Conservation (phyloP, 2,113 vertebrate genomes). For the Ifrita kowaldi region DNA sequence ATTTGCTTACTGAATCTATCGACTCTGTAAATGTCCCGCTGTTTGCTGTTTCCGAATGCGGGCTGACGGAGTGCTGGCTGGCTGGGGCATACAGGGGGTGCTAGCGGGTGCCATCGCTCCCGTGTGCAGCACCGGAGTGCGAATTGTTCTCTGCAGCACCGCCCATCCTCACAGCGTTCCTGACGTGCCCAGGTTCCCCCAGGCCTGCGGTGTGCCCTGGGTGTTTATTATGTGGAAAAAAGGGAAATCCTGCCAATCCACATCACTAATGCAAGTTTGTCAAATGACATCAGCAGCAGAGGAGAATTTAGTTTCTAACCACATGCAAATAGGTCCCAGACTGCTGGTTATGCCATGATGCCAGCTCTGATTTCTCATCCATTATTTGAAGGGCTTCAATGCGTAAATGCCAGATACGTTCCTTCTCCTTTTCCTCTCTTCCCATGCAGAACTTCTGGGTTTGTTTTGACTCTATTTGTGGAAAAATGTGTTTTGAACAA, state of each 20-base stretch:
- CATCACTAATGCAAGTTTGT: conserved; percentile 56
- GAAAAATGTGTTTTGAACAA: conserved; percentile 63
- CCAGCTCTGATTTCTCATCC: conserved; percentile 59
- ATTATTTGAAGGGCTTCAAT: conserved; percentile 49
- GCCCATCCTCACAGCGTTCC: background rate
- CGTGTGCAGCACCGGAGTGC: fast-evolving
- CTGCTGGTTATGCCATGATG: conserved; percentile 59
- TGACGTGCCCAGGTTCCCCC: background rate
- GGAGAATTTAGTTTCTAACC: conserved; percentile 58
- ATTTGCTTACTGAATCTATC: background rate
- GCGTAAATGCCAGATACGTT: background rate
- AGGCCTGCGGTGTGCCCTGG: background rate
- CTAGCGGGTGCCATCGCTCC: background rate
- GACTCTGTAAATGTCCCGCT: background rate
- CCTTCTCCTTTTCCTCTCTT: background rate
- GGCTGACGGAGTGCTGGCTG: background rate
- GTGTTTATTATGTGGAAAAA: conserved; percentile 63
- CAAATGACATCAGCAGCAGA: conserved; percentile 66
- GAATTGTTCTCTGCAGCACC: background rate
- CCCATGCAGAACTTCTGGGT: conserved; percentile 35
- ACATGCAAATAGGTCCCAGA: conserved; percentile 58
- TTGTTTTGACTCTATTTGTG: conserved; percentile 57
- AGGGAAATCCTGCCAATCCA: conserved; percentile 53
- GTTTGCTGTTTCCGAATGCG: background rate
- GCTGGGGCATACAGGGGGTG: background rate